Conservation (phyloP, 2,888 invertebrate species). For the Elaeidobius kamerunicus region DNA sequence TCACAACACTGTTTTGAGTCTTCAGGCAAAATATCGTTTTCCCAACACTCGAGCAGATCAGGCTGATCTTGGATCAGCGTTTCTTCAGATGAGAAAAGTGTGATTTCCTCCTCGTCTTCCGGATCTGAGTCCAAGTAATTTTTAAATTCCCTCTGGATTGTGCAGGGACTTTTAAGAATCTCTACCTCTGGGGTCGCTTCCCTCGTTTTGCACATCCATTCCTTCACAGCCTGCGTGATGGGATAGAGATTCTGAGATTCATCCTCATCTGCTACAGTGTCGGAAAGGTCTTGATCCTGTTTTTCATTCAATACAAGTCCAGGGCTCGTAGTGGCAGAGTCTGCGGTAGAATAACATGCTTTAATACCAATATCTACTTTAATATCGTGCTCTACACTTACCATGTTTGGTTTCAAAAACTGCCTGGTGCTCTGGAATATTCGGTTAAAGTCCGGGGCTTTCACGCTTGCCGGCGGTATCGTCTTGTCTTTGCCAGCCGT, state of each 20-base stretch:
- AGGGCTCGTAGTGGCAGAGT: conserved; percentile 32
- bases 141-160: conserved; percentile 44
- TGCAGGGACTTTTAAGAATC: conserved; percentile 47
- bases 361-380: conserved; percentile 28
- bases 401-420: conserved; percentile 34
- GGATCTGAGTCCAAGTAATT: conserved; percentile 33
- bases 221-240: conserved; percentile 58
- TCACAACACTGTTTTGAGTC: conserved; percentile 20
- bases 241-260: conserved; percentile 44
- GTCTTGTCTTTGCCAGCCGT: conserved; percentile 32
- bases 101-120: conserved; percentile 38
- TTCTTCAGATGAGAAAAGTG: conserved; percentile 32
- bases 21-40: conserved; percentile 37
- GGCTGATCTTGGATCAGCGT: conserved; percentile 46
- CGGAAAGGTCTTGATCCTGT: too few species aligned
- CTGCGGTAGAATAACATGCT: conserved; percentile 29
- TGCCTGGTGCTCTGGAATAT: conserved; percentile 35
- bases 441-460: conserved; percentile 41
- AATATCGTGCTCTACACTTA: conserved; percentile 39
- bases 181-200: conserved; percentile 49
- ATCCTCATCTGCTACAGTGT: conserved; percentile 14
- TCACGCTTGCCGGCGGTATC: conserved; percentile 29
- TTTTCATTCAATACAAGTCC: conserved; percentile 42
- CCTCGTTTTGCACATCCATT: conserved; percentile 55
- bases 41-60: conserved; percentile 53